phyloP scores from a whole-genome alignment of 2,113 vertebrate species.

The Morone chrysops region DNA sequence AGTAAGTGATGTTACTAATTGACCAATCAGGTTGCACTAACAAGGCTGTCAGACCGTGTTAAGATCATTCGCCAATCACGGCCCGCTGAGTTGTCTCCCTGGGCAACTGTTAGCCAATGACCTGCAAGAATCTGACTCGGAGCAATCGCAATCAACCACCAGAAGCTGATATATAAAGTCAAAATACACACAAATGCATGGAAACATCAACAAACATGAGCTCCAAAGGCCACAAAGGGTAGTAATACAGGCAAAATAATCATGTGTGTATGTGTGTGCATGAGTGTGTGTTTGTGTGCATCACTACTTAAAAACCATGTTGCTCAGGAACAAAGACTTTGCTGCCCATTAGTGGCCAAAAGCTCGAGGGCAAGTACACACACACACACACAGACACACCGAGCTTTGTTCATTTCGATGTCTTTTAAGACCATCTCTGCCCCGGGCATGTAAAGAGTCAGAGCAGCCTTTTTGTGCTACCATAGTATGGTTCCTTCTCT shows the following conservation, averaged over 20 bases:
- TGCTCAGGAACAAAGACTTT: conserved; percentile 72
- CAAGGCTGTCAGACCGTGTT: conserved; percentile 79
- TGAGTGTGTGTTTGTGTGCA: conserved; percentile 16
- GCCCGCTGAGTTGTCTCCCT: conserved; percentile 76
- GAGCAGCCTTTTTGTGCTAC: conserved; percentile 69
- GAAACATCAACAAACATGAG: not conserved
- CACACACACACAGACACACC: conserved; percentile 42
- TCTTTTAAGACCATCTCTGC: conserved; percentile 69
- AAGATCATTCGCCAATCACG: conserved; percentile 77
- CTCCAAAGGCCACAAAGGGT: conserved; percentile 38
- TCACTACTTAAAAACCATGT: conserved; percentile 62
- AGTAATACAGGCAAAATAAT: conserved; percentile 28
- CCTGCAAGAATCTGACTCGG: conserved; percentile 77
- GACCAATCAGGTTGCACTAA: conserved; percentile 86
- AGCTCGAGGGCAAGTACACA: conserved; percentile 67
- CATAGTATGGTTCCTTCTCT: conserved; percentile 11
- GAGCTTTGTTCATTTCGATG: conserved; percentile 65
- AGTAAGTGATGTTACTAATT: conserved; percentile 80
- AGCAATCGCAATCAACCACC: conserved; percentile 65
- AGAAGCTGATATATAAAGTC: conserved; percentile 60
- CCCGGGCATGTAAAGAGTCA: conserved; percentile 51
- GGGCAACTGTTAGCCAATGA: conserved; percentile 84
- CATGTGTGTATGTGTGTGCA: conserved; percentile 35
- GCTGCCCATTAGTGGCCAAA: conserved; percentile 75
- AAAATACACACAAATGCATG: conserved; percentile 22